Base-by-base conservation (phyloP, 2,888 invertebrate species). In the Buathra laborator region DNA sequence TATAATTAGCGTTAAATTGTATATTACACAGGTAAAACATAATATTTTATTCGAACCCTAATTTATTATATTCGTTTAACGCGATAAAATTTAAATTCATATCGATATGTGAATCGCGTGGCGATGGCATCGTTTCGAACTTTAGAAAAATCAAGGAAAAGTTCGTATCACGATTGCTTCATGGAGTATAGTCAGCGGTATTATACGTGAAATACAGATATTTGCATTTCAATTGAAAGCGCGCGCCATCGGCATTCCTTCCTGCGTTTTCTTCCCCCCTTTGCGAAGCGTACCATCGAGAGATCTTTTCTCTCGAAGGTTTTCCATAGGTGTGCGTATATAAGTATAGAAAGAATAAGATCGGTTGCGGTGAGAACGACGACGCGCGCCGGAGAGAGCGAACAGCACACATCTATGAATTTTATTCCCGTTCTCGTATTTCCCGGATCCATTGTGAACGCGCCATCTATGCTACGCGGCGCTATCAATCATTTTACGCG, bases 151-250 rank as follows among this genome's bases (percentile, higher is more conserved):
- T 24, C 12, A 12, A 56, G 72, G 56, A 62, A 64, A 72, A 46
- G 44, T 53, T 12, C 14, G 29, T 6, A 53, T 48, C 48, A 62
- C 56, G 53, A 72, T 16, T 44, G n/a, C 19, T 59, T 12, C 24
- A 51, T 24, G 67, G 29, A 19, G 37, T 37, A 1, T 3, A 56
- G 24, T 19, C 51, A 12, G 16, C 44, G 48, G 48, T n/a, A 66
- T 66, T 43, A 75, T 71, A 75, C 37, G 37, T 44, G 12, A 2
- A 24, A 83, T 76, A 83, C 70, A 77, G 68, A 75, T 85, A 89
- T 90, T 91, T 87, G 87, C 89, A 88, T 88, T 74, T 86, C 87
- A 88, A 91, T 91, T 87, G 89, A 64, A 29, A 76, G 66, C 68
- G 70, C 68, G 70, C 66, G 64, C 66, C 43, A 3, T 10, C 14